Base-by-base conservation (phyloP, 1,140 invertebrate genomes). In the Papilio dardanus region DNA sequence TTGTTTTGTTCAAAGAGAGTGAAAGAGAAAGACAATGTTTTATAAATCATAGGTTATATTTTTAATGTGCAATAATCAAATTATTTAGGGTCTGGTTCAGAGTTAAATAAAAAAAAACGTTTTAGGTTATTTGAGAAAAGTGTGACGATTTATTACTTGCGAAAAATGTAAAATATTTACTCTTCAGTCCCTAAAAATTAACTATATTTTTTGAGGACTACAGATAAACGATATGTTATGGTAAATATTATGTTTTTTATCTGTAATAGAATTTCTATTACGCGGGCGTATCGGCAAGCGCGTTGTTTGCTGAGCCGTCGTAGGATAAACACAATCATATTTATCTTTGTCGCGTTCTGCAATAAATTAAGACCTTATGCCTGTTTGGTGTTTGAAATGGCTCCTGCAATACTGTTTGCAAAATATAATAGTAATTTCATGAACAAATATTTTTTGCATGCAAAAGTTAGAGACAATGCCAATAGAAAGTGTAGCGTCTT, bases 211-310 rank as follows among this genome's bases (percentile, higher is more conserved):
- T 69, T 6, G 3, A n/a, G n/a, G n/a, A n/a, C n/a, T n/a, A n/a
- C n/a, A n/a, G n/a, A n/a, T n/a, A n/a, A n/a, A 12, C 68, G 42
- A 42, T 71, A 71, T 31, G n/a, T 68, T 35, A 68, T 46, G 40
- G 37, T 33, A 54, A 71, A 73, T 73, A 73, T 71, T 73, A 31
- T n/a, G 30, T 73, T 69, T 73, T 73, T 73, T 73, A 73, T 73
- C 71, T 58, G 50, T 73, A 58, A 73, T 73, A 31, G 46, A 58
- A 73, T 73, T 58, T 73, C 31, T 73, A 58, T 58, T 37, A 58
- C 30, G 24, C 54, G 12, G 71, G 42, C 28, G 46, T 35, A 71
- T 54, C 8, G 42, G 24, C 66, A 50, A 37, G 30, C 46, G 24
- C 69, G 46, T 16, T 54, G 46, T 58, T 54, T 33, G 71, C 69